Percentiles rank a stretch among this genome's conserved stretches.
phyloP scores from a whole-genome alignment of 2,113 vertebrate species.

The Psephotus haematonotus region DNA sequence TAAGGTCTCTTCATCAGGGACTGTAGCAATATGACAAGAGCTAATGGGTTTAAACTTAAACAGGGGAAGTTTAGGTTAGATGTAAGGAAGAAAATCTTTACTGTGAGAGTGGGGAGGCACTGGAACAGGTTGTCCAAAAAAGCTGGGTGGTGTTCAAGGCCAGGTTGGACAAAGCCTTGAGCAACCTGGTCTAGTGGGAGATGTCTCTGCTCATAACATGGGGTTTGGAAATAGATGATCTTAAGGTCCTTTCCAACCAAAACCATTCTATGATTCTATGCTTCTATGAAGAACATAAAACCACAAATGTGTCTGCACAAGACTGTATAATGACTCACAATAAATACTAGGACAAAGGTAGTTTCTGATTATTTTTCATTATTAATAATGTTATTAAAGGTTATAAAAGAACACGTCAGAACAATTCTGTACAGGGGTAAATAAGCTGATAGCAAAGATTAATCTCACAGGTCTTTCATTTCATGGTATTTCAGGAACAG shows the following conservation, averaged over 20 bases:
- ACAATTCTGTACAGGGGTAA: background rate
- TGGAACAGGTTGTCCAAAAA: background rate
- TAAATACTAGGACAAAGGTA: background rate
- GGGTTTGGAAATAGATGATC: background rate
- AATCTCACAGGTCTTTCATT: background rate
- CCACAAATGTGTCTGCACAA: background rate
- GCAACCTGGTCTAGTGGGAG: background rate
- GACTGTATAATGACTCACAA: background rate
- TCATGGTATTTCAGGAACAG: background rate
- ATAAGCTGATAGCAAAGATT: background rate
- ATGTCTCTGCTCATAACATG: background rate
- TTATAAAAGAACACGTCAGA: background rate
- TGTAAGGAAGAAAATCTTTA: background rate
- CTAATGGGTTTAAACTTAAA: background rate
- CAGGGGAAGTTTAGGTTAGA: background rate
- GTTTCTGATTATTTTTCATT: conserved; percentile 11
- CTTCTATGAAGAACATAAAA: background rate
- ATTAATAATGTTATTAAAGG: background rate
- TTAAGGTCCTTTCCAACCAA: background rate
- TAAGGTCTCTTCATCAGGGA: background rate
- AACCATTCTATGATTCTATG: background rate
- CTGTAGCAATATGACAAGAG: background rate
- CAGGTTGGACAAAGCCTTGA: background rate
- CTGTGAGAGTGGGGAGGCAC: background rate
- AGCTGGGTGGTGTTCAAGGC: background rate